Base-by-base conservation (phyloP, 2,797 vertebrate genomes). In the Lagocephalus sceleratus region DNA sequence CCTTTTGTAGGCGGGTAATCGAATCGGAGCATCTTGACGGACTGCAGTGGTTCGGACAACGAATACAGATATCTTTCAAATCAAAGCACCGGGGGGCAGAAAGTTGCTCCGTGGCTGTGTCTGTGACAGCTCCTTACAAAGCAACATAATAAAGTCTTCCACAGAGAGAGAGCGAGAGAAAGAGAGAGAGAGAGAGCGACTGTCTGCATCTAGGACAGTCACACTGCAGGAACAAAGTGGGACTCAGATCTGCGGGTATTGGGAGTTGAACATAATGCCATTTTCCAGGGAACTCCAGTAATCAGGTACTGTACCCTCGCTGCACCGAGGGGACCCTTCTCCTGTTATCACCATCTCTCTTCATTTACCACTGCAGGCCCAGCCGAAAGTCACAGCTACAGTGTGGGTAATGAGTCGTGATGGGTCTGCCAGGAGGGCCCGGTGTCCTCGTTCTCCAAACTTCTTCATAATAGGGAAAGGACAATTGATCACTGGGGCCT, bases 171-270 rank as follows among this genome's bases (percentile, higher is more conserved):
- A 71, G 23, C 26, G 26, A 10, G 26, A 61, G 56, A 64, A 57
- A 56, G 53, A 46, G 15, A 71, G 21, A 26, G 26, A 26, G 25
- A 26, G 25, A 26, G 25, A 26, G 29, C 3, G 9, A 35, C 38
- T 21, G 10, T 53, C 41, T 5, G 17, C 71, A 89, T 88, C 74
- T 84, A 83, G 90, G 88, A 78, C 84, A 85, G 73, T 61, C 44
- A 35, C 32, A 35, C 12, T 14, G 8, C 46, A 47, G 65, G 73
- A 69, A 81, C 7, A 11, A 52, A 76, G 68, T 63, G 54, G 57
- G 75, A 76, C 65, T 70, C 42, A 21, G 20, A 47, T 79, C 78
- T 69, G 66, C 63, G 57, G 74, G 16, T 38, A 41, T 35, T 35
- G 32, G 32, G 32, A 35, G 32, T 35, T 68, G 57, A 66, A 57